Evolutionary conservation across 1,140 invertebrate genomes (phyloP).

Genomic region (Orussus abietinus): DNA sequence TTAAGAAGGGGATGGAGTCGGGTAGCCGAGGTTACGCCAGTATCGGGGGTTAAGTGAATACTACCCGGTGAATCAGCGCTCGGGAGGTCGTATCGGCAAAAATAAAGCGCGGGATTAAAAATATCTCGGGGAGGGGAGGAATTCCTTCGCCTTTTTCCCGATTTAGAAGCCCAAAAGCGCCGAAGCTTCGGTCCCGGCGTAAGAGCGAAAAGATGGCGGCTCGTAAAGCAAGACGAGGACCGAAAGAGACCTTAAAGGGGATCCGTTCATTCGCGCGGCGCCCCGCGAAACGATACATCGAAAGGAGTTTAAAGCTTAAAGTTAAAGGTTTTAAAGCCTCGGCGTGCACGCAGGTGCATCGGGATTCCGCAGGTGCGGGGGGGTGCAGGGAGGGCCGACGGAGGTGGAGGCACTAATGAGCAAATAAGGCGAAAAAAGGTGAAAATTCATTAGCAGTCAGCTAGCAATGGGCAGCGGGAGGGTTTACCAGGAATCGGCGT

Average conservation of each 20-base stretch:
- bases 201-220: too few species aligned
- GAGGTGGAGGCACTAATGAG: slow-evolving; percentile 44
- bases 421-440: slow-evolving; percentile 43
- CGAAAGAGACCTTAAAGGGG: slow-evolving; percentile 26
- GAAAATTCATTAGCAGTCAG: slow-evolving; percentile 51
- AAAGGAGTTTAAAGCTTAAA: slow-evolving; percentile 22
- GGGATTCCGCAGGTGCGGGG: not conserved
- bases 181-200: too few species aligned
- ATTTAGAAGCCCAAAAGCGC: too few species aligned
- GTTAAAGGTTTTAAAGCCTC: slow-evolving; percentile 20
- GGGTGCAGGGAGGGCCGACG: slow-evolving; percentile 15
- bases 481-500: slow-evolving; percentile 45
- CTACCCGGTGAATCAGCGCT: too few species aligned
- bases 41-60: too few species aligned
- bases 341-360: slow-evolving; percentile 12
- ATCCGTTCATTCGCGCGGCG: slow-evolving; percentile 16
- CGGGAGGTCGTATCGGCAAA: too few species aligned
- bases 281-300: slow-evolving; percentile 14
- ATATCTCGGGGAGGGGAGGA: too few species aligned
- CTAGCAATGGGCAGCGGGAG: slow-evolving; percentile 22
- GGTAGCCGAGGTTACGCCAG: too few species aligned
- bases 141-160: too few species aligned
- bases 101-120: too few species aligned
- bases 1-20: too few species aligned
- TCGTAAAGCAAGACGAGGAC: too few species aligned